phyloP scores from a whole-genome alignment of 2,797 vertebrate species.

The Acrossocheilus wenchowensis region DNA sequence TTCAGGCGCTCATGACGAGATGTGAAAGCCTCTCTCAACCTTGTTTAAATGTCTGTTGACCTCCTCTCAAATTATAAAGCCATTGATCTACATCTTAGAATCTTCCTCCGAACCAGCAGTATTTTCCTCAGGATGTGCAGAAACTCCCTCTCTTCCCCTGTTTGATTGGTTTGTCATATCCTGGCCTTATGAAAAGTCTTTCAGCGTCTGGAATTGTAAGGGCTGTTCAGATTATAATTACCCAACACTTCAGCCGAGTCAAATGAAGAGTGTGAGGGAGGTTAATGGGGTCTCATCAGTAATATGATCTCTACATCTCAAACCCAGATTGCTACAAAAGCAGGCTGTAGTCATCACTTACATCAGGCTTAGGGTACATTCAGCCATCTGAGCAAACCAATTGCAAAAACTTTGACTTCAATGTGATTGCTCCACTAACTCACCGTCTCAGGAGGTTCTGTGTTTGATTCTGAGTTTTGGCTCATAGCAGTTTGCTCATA shows the following conservation, averaged over 20 bases:
- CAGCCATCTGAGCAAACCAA: background rate
- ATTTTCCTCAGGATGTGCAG: background rate
- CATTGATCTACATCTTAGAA: background rate
- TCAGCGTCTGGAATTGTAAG: constrained; percentile 24
- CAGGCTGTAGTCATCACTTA: constrained; percentile 20
- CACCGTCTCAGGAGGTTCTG: background rate
- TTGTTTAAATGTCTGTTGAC: constrained; percentile 32
- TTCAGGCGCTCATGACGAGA: constrained; percentile 26
- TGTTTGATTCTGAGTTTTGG: background rate
- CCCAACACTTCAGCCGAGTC: constrained; percentile 39
- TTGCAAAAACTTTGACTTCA: background rate
- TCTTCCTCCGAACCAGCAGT: background rate
- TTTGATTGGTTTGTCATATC: constrained; percentile 17
- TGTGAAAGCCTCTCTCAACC: constrained; percentile 36
- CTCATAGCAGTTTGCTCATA: background rate
- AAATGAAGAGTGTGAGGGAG: constrained; percentile 40
- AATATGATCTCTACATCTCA: constrained; percentile 42
- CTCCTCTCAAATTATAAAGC: constrained; percentile 25
- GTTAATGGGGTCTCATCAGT: constrained; percentile 56
- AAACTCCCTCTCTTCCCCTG: background rate
- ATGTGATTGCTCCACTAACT: background rate
- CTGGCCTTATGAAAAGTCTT: constrained; percentile 27
- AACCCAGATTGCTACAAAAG: constrained; percentile 44
- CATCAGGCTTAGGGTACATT: background rate
- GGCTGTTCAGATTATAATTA: constrained; percentile 53